Base-by-base conservation (phyloP, 2,797 vertebrate genomes). In the Xiphorhynchus erythropygius region DNA sequence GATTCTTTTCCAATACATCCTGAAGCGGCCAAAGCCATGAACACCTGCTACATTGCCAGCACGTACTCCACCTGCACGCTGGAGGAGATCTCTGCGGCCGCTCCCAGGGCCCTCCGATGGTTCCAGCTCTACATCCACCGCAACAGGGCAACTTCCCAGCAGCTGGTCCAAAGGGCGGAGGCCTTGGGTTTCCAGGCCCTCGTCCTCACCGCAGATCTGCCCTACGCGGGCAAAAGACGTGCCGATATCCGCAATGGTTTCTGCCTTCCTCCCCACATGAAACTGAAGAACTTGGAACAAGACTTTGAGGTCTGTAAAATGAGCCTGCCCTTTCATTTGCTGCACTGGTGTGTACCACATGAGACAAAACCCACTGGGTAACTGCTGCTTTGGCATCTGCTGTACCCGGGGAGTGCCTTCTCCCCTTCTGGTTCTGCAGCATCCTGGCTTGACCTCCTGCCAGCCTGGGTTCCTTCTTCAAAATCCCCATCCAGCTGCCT, bases 51-150 rank as follows among this genome's bases (percentile, higher is more conserved):
- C 86, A 98, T 99, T 76, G 97, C 98, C 97, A 99, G 99, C 97
- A 99, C 98, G 0, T 99, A 98, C 85, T 97, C 99, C 93, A 99
- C 98, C 87, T 99, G 98, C 95, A 98, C 98, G 0, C 98, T 99
- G 89, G 99, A 99, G 97, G 99, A 99, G 96, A 99, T 99, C 2
- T 97, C 97, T 1, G 82, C 96, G 0, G 98, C 99, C 0, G 99
- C 99, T 0, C 99, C 99, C 0, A 87, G 93, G 0, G 98, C 99
- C 9, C 98, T 98, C 91, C 98, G 94, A 21, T 99, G 99, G 99
- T 99, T 99, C 97, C 99, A 99, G 95, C 98, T 99, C 53, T 99
- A 99, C 21, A 97, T 99, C 39, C 99, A 99, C 96, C 97, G 98
- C 27, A 98, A 99, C 94, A 97, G 98, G 87, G 98, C 98, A 30